A percentile compares a stretch with the other conserved stretches of the same genome.
phyloP scores from a whole-genome alignment of 2,113 vertebrate species.

The Eira barbara region DNA sequence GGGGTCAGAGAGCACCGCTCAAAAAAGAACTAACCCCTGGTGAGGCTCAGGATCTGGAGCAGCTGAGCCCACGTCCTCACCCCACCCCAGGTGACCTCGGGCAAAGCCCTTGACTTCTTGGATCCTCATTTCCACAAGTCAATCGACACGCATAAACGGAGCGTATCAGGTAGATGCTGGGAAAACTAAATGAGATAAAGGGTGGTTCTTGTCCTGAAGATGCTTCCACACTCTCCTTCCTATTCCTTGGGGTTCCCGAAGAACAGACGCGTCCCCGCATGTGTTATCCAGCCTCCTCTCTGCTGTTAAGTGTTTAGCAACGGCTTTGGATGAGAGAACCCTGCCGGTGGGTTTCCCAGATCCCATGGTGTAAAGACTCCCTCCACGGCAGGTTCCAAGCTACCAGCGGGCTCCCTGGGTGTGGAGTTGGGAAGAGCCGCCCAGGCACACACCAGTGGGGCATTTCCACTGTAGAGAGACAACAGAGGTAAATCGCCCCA shows the following conservation, averaged over 20 bases:
- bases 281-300: background rate
- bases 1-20: background rate
- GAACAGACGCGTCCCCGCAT: accelerated
- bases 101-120: background rate
- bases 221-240: background rate
- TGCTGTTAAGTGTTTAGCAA: background rate
- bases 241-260: background rate
- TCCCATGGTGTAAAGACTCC: background rate
- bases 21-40: background rate
- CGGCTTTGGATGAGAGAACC: accelerated
- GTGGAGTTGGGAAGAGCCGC: background rate
- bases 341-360: background rate
- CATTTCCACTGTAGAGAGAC: accelerated
- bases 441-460: accelerated
- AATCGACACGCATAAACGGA: accelerated
- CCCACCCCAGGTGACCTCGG: background rate
- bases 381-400: accelerated
- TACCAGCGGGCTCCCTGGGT: background rate
- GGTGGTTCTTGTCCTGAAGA: background rate
- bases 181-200: background rate
- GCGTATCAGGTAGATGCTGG: background rate
- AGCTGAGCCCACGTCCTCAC: background rate
- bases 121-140: background rate
- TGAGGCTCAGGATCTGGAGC: background rate
- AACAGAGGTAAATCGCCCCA: background rate